A percentile compares a stretch with the other conserved stretches of the same genome.
These are phyloP conservation scores for Calliopsis andreniformis DNA, from an alignment of 1,140 invertebrate species.

Conservation along the genomic window DNA sequence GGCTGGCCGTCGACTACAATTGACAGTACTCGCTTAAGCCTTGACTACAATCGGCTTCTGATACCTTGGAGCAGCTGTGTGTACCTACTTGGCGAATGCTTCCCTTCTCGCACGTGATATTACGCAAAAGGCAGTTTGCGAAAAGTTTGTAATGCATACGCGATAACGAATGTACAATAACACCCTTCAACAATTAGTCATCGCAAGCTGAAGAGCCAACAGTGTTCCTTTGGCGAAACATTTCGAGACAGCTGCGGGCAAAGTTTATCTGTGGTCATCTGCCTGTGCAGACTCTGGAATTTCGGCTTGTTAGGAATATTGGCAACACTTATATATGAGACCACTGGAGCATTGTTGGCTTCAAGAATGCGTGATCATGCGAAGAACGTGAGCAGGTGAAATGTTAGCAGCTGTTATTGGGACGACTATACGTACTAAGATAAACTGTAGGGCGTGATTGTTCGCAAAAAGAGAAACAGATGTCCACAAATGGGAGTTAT, in stretches of 20 bases:
- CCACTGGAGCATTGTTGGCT: background rate
- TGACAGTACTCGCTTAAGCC: background rate
- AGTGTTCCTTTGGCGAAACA: background rate
- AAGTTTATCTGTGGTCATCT: background rate
- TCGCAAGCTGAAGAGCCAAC: background rate
- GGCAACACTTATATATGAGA: background rate
- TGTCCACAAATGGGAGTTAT: too few species aligned
- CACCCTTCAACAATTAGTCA: background rate
- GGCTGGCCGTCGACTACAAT: background rate
- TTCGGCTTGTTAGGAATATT: background rate
- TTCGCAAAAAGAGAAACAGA: too few species aligned
- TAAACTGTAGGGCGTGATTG: too few species aligned
- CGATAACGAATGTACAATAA: background rate
- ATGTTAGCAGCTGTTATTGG: too few species aligned
- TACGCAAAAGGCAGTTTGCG: background rate
- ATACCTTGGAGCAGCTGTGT: slow-evolving; percentile 11
- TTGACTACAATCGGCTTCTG: background rate
- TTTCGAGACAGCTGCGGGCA: slow-evolving; percentile 6
- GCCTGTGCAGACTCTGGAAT: background rate
- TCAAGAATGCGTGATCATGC: too few species aligned
- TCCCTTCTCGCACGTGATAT: background rate
- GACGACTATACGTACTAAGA: too few species aligned
- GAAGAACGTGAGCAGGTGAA: too few species aligned
- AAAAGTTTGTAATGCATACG: background rate
- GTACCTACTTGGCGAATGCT: background rate